Base-by-base conservation (phyloP, 1,140 invertebrate genomes). In the Drosophila littoralis region DNA sequence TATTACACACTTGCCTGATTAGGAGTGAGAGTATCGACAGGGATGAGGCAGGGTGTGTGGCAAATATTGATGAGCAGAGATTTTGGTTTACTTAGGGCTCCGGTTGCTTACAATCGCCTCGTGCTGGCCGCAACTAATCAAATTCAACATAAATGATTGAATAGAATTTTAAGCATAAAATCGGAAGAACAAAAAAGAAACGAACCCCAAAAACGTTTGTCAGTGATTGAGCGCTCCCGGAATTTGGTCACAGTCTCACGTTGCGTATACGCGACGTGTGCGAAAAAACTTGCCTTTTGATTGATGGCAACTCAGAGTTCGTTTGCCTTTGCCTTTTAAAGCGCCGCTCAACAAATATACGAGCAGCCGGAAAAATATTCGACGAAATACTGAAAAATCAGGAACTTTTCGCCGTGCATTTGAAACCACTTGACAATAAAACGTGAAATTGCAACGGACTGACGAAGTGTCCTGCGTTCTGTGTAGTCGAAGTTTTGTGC, bases 81-180 rank as follows among this genome's bases (percentile, higher is more conserved):
- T 75, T 77, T 65, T 35, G 40, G 65, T 82, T 61, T 57, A 64
- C 57, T 76, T 68, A 42, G 65, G 57, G 61, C 43, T 71, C 40
- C 71, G 63, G 50, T 73, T 74, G 63, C 77, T 38, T 22, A 50
- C 43, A 59, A 69, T 59, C 48, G 64, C 13, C 33, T 54, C 12
- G 7, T 38, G 12, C 32, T 22, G 32, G 7, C 50, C 28, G 51
- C 64, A 55, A 65, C 82, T 88, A 88, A 88, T 88, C 84, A 84
- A 88, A 88, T 88, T 88, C 83, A 84, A 75, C 84, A 84, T 88
- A 89, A 88, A 89, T 88, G 84, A 88, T 88, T 80, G 84, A 88
- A 89, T 89, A 81, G 61, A 83, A 83, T 89, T 83, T 89, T 88
- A 71, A 83, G 72, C 77, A 83, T 69, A 68, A 79, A 72, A 72